These are phyloP conservation scores for Jordanella pulchra DNA, from an alignment of 2,797 vertebrate species.

Conservation along the genomic window DNA sequence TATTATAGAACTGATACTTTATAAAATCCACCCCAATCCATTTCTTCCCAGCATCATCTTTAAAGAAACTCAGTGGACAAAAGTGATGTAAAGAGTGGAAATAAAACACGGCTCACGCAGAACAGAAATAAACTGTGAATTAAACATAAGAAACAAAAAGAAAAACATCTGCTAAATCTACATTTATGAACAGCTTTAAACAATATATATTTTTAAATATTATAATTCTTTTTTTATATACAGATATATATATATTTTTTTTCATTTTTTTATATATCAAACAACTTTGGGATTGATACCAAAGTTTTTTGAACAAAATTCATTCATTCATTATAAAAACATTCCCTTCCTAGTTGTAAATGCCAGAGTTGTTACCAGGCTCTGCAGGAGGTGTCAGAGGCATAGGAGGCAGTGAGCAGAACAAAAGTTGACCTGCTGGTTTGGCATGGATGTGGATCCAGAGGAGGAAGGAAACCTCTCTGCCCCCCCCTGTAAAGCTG, in stretches of 20 bases:
- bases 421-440: constrained; percentile 61
- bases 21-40: no score
- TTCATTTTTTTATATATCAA: no score
- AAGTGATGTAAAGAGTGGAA: no score
- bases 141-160: no score
- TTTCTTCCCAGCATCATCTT: no score
- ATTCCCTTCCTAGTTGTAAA: constrained; percentile 20
- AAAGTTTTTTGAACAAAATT: background rate
- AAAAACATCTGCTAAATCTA: background rate
- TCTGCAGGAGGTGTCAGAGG: constrained; percentile 80
- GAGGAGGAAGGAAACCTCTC: constrained; percentile 60
- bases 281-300: no score
- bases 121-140: no score
- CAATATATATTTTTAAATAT: background rate
- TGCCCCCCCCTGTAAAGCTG: constrained; percentile 54
- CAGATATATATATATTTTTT: background rate
- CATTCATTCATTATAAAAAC: background rate
- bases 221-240: no score
- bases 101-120: no score
- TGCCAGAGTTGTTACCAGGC: constrained; percentile 74
- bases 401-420: constrained; percentile 75
- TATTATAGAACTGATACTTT: background rate
- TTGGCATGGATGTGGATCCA: constrained; percentile 68
- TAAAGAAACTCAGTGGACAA: no score
- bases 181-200: background rate